These are phyloP conservation scores for Proterorhinus semilunaris DNA, from an alignment of 2,113 vertebrate species.

Conservation along the genomic window DNA sequence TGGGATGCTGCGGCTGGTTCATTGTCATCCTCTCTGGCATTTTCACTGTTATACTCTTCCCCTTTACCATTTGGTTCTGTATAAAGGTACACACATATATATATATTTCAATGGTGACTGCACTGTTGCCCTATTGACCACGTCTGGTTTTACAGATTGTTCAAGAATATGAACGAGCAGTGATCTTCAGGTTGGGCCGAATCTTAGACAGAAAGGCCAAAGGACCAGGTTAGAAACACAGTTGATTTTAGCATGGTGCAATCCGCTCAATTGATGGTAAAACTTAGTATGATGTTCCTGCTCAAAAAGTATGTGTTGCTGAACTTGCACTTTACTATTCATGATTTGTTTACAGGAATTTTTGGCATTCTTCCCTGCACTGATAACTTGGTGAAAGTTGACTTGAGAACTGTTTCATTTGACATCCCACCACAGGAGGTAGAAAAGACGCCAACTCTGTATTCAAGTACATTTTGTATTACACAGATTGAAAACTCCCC, in stretches of 20 bases:
- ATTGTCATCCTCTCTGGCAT: conserved; percentile 78
- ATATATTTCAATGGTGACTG: not conserved
- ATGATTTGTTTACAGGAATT: conserved; percentile 77
- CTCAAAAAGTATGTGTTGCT: too few species aligned
- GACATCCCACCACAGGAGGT: conserved; percentile 98
- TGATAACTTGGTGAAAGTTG: conserved; percentile 91
- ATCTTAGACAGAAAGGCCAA: conserved; percentile 84
- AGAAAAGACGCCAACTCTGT: not conserved
- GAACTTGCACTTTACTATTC: not conserved
- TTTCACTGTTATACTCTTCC: conserved; percentile 77
- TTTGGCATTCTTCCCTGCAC: conserved; percentile 95
- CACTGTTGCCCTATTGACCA: not conserved
- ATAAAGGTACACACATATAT: conserved; percentile 79
- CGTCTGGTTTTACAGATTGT: conserved; percentile 74
- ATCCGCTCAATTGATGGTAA: too few species aligned
- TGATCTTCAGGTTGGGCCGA: conserved; percentile 86
- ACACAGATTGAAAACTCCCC: not conserved
- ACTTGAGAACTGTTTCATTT: conserved; percentile 95
- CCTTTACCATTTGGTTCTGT: conserved; percentile 85
- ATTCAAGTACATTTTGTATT: not conserved
- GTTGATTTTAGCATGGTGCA: not conserved
- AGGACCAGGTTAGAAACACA: conserved; percentile 80
- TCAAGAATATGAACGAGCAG: conserved; percentile 88
- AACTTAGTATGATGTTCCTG: too few species aligned
- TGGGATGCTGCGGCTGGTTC: conserved; percentile 82